phyloP scores from a whole-genome alignment of 2,797 vertebrate species.

The Pseudopleuronectes americanus region DNA sequence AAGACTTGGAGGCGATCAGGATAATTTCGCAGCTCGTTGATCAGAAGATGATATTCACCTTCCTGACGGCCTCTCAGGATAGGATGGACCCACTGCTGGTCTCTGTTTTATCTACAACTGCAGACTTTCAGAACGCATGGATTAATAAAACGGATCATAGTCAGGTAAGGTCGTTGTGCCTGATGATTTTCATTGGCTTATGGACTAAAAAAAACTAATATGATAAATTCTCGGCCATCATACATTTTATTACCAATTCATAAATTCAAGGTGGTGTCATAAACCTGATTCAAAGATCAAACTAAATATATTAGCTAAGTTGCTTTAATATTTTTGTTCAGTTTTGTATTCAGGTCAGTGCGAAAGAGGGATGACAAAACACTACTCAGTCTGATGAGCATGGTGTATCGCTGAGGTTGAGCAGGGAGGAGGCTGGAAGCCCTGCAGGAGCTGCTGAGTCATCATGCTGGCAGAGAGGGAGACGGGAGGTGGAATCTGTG shows the following conservation, averaged over 20 bases:
- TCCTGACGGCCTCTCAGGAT: no score
- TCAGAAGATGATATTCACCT: no score
- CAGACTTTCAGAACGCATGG: no score
- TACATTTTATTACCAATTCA: no score
- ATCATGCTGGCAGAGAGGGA: constrained; percentile 74
- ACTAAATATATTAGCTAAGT: constrained; percentile 22
- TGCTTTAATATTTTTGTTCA: constrained; percentile 52
- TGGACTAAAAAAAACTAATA: no score
- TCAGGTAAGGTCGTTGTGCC: no score
- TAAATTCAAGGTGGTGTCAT: constrained; percentile 20
- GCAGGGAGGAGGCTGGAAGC: constrained; percentile 67
- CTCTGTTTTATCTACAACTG: no score
- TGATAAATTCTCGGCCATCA: no score
- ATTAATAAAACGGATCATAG: no score
- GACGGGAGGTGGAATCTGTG: constrained; percentile 77
- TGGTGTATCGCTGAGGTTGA: constrained; percentile 60
- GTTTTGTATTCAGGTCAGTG: constrained; percentile 70
- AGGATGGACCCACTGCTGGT: neutral
- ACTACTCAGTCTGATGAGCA: constrained; percentile 75
- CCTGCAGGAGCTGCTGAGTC: constrained; percentile 78
- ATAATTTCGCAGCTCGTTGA: no score
- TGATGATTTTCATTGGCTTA: no score
- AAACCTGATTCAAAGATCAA: constrained; percentile 19
- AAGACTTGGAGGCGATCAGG: no score
- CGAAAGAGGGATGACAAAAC: constrained; percentile 73